These are phyloP conservation scores for Turritopsis rubra DNA, from an alignment of 30 jellyfish, hydroid and myxozoan genomes.

Conservation along the genomic window DNA sequence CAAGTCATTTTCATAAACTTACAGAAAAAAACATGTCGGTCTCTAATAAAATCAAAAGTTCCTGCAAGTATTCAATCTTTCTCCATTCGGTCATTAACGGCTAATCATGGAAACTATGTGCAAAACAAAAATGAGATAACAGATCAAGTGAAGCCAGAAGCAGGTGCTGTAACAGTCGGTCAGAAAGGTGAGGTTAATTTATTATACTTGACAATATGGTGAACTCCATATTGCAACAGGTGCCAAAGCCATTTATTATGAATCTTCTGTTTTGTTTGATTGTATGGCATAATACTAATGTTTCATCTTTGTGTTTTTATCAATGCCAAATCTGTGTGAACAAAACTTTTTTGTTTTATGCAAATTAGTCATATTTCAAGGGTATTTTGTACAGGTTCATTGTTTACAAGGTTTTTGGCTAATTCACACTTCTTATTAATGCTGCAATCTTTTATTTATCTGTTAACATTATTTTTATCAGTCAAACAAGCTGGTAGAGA, in stretches of 20 bases:
- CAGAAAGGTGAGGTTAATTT: slow-evolving; percentile 72
- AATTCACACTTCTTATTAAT: too few species aligned
- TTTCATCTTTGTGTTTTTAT: too few species aligned
- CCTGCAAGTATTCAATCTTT: neutral
- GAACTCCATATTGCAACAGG: too few species aligned
- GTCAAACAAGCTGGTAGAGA: slow-evolving; percentile 97
- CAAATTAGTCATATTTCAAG: too few species aligned
- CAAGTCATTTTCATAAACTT: neutral
- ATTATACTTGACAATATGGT: too few species aligned
- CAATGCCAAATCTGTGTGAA: too few species aligned
- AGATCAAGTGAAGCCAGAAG: slow-evolving; percentile 41
- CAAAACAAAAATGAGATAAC: slow-evolving; percentile 9
- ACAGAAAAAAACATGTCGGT: neutral
- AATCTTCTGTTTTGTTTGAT: neutral
- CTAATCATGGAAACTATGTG: neutral
- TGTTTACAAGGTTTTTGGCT: too few species aligned
- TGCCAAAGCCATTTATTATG: neutral
- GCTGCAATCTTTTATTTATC: too few species aligned
- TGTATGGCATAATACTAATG: neutral
- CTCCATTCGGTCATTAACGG: neutral
- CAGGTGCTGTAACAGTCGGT: slow-evolving; percentile 76
- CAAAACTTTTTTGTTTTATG: too few species aligned
- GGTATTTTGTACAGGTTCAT: too few species aligned
- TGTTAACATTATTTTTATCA: too few species aligned
- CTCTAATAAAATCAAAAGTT: neutral